Evolutionary conservation across 2,888 invertebrate genomes (phyloP).

Genomic region (Drosophila subquinaria): DNA sequence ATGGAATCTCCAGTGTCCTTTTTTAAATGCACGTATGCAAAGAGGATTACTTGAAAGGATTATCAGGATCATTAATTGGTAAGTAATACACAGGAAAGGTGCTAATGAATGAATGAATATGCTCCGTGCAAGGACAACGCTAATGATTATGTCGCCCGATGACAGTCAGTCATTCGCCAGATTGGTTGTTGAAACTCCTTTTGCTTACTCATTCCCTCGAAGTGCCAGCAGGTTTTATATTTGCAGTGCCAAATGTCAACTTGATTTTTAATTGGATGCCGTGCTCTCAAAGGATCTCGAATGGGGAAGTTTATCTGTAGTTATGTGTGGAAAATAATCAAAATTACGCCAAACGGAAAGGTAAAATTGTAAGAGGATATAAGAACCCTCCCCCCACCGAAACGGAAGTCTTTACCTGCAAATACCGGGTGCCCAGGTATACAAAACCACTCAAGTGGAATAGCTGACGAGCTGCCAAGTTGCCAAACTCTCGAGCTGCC

Average conservation of each 20-base stretch:
- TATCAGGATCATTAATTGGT: slow-evolving; percentile 43
- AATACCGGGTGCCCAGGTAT: slow-evolving; percentile 55
- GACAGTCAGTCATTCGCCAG: background rate
- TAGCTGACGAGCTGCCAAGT: slow-evolving; percentile 32
- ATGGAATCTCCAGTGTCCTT: slow-evolving; percentile 2
- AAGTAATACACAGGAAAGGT: slow-evolving; percentile 28
- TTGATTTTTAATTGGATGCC: slow-evolving; percentile 60
- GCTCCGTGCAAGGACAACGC: slow-evolving; percentile 15
- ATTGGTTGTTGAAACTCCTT: background rate
- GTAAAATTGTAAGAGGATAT: slow-evolving; percentile 50
- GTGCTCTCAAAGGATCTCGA: slow-evolving; percentile 20
- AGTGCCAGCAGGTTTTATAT: slow-evolving; percentile 14
- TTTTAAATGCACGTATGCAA: slow-evolving; percentile 4
- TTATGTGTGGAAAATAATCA: slow-evolving; percentile 41
- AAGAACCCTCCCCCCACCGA: slow-evolving; percentile 6
- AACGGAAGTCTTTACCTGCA: slow-evolving; percentile 68
- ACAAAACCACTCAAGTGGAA: slow-evolving; percentile 62
- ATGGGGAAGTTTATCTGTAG: slow-evolving; percentile 37
- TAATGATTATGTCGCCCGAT: slow-evolving; percentile 31
- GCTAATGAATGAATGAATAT: slow-evolving; percentile 31
- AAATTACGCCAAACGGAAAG: slow-evolving; percentile 62
- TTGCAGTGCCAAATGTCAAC: slow-evolving; percentile 39
- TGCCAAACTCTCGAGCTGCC: slow-evolving; percentile 9
- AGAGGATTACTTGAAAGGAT: slow-evolving; percentile 9
- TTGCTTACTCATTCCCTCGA: no score